Conservation (phyloP, 2,113 vertebrate species). For the Paramisgurnus dabryanus region DNA sequence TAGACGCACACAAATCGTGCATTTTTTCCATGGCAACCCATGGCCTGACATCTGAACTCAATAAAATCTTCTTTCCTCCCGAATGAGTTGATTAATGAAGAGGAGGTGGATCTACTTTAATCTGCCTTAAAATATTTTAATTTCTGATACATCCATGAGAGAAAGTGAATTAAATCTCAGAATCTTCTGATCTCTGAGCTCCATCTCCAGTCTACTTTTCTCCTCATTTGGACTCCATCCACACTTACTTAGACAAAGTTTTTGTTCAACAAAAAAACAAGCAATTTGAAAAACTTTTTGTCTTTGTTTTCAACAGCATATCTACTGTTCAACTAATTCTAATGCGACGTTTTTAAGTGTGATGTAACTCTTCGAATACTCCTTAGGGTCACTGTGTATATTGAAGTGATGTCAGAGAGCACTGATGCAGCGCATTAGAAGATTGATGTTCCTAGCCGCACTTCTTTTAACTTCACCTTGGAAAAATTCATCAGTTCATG, state of each 20-base stretch:
- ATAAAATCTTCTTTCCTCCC: slow-evolving; percentile 44
- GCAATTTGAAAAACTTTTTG: too few relatives aligned
- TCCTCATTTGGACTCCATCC: too few relatives aligned
- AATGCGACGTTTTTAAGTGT: too few relatives aligned
- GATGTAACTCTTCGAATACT: background rate
- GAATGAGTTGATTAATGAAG: slow-evolving; percentile 46
- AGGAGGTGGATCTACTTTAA: slow-evolving; percentile 51
- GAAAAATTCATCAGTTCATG: slow-evolving; percentile 34
- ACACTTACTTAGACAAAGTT: too few relatives aligned
- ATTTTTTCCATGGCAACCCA: slow-evolving; percentile 54
- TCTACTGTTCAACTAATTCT: too few relatives aligned
- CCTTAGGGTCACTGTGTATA: background rate
- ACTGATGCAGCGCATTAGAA: background rate
- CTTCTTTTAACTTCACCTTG: slow-evolving; percentile 20
- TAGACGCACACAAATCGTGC: slow-evolving; percentile 34
- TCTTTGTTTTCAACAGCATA: too few relatives aligned
- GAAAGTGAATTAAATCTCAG: background rate
- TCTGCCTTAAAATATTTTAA: slow-evolving; percentile 42
- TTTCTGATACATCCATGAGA: background rate
- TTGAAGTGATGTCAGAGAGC: background rate
- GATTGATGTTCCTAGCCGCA: background rate
- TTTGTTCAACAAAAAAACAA: too few relatives aligned
- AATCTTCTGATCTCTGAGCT: background rate
- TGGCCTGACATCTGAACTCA: slow-evolving; percentile 51
- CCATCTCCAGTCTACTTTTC: too few relatives aligned